These are phyloP conservation scores for Caprella mutica DNA, from an alignment of 2,888 invertebrate genomes.

Conservation along the genomic window DNA sequence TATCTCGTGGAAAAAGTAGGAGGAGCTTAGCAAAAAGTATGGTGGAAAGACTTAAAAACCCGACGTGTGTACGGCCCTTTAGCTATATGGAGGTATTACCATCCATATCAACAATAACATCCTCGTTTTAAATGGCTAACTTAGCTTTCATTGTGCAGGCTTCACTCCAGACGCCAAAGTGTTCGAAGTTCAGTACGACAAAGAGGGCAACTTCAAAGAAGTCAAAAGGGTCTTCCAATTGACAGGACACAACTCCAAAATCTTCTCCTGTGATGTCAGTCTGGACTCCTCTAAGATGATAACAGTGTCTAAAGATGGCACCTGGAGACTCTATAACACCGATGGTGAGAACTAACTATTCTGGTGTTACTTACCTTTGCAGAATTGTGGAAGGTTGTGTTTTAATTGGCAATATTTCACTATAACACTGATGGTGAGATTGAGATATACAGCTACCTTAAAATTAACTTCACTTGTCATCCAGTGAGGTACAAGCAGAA, in stretches of 20 bases:
- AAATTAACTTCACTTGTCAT: no score
- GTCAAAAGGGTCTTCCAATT: slow-evolving; percentile 64
- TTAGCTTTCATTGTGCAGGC: slow-evolving; percentile 41
- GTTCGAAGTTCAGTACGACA: slow-evolving; percentile 68
- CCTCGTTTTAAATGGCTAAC: no score
- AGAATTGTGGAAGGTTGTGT: background rate
- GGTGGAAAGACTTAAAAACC: no score
- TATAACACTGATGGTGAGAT: background rate
- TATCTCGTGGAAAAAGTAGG: no score
- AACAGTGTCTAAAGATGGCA: slow-evolving; percentile 74
- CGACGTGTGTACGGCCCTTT: no score
- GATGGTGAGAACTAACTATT: slow-evolving; percentile 51
- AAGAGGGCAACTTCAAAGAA: slow-evolving; percentile 57
- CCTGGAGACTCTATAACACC: slow-evolving; percentile 74
- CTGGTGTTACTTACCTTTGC: background rate
- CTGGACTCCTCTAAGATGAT: slow-evolving; percentile 69
- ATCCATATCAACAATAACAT: no score
- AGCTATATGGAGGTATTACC: no score
- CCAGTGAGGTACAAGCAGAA: slow-evolving; percentile 66
- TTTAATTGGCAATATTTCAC: background rate
- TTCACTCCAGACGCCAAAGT: slow-evolving; percentile 60
- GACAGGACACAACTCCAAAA: slow-evolving; percentile 67
- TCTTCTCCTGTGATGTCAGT: slow-evolving; percentile 69
- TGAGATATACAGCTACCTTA: background rate
- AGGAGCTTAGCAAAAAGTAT: no score